phyloP scores from a whole-genome alignment of 2,797 vertebrate species.

The Mormyrus hasselquistii region DNA sequence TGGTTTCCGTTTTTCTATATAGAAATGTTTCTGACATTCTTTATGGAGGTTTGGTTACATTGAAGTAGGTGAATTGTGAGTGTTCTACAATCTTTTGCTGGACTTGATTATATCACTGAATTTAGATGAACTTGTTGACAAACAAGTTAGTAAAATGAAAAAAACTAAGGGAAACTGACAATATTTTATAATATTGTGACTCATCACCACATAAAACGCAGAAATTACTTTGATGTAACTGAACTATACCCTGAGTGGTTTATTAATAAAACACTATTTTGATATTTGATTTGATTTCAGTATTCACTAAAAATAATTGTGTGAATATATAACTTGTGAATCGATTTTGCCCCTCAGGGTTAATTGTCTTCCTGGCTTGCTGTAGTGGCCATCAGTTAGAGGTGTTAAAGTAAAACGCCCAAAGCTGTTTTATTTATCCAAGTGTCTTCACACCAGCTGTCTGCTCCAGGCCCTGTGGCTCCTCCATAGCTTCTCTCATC shows the following conservation, averaged over 20 bases:
- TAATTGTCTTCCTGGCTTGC: background rate
- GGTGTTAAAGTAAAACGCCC: background rate
- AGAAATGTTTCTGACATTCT: slow-evolving; percentile 21
- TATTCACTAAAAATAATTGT: slow-evolving; percentile 21
- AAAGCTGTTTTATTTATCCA: background rate
- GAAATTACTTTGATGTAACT: slow-evolving; percentile 77
- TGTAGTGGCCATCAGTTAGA: background rate
- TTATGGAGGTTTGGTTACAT: slow-evolving; percentile 33
- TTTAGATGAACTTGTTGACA: slow-evolving; percentile 12
- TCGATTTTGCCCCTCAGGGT: slow-evolving; percentile 6
- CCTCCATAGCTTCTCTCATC: background rate
- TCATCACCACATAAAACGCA: slow-evolving; percentile 53
- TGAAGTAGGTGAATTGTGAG: slow-evolving; percentile 31
- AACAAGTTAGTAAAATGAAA: background rate
- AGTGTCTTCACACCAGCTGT: background rate
- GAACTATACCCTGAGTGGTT: slow-evolving; percentile 74
- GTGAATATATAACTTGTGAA: slow-evolving; percentile 24
- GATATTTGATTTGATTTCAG: slow-evolving; percentile 61
- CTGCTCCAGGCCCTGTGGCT: background rate
- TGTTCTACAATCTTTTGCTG: slow-evolving; percentile 35
- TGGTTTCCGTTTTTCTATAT: slow-evolving; percentile 31
- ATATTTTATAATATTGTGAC: slow-evolving; percentile 34
- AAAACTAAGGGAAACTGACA: background rate
- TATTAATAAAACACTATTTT: slow-evolving; percentile 82
- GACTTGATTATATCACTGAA: slow-evolving; percentile 27